These are phyloP conservation scores for Hepsetus odoe DNA, from an alignment of 2,113 vertebrate species.

Conservation along the genomic window DNA sequence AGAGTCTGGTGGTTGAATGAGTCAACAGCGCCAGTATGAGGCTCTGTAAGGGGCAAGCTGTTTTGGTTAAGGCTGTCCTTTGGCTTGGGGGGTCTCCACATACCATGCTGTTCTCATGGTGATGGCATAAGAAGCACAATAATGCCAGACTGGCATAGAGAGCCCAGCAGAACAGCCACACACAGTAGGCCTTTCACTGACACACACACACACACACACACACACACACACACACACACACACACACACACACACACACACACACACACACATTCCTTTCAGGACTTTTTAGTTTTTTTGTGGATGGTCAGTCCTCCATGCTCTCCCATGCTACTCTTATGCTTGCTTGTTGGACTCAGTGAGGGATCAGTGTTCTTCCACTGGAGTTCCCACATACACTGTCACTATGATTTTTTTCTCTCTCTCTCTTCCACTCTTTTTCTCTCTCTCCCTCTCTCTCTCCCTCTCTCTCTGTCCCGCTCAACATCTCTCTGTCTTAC, in stretches of 20 bases:
- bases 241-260: conserved; percentile 53
- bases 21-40: not conserved
- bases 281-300: conserved; percentile 34
- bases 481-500: not conserved
- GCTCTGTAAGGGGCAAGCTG: not conserved
- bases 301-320: conserved; percentile 6
- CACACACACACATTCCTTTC: conserved; percentile 30
- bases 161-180: conserved; percentile 52
- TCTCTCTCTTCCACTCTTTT: not conserved
- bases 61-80: conserved; percentile 59
- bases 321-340: conserved; percentile 30
- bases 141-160: conserved; percentile 77
- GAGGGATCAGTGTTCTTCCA: conserved; percentile 19
- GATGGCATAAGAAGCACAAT: conserved; percentile 79
- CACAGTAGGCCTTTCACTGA: conserved; percentile 81
- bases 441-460: conserved; percentile 1
- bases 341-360: conserved; percentile 34
- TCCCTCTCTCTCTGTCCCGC: conserved; percentile 21
- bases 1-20: not conserved
- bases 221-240: conserved; percentile 13
- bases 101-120: conserved; percentile 79
- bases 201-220: conserved; percentile 59
- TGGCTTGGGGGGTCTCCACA: conserved; percentile 73
- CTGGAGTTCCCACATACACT: conserved; percentile 36
- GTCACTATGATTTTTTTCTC: conserved; percentile 1